These are phyloP conservation scores for Sphaerophoria taeniata DNA, from an alignment of 2,888 invertebrate species.

Conservation along the genomic window DNA sequence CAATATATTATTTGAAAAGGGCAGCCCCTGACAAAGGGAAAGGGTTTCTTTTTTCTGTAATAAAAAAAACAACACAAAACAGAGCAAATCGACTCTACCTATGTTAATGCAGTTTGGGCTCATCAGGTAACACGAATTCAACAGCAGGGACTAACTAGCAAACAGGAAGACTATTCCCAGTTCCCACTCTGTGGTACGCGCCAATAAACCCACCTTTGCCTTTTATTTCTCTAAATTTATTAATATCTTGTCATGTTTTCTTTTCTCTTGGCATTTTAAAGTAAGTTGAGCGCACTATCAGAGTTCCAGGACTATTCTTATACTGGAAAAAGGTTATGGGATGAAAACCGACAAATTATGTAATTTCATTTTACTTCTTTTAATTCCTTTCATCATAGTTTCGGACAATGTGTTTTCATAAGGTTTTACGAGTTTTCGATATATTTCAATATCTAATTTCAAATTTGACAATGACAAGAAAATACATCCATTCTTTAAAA, in stretches of 20 bases:
- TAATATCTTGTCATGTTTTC: no score
- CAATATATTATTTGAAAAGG: slow-evolving; percentile 24
- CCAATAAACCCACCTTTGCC: slow-evolving; percentile 65
- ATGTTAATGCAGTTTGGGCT: slow-evolving; percentile 35
- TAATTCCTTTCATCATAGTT: no score
- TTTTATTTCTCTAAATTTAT: slow-evolving; percentile 43
- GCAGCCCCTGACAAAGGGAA: neutral
- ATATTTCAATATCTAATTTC: no score
- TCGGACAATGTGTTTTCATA: no score
- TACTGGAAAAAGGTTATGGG: no score
- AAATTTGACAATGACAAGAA: no score
- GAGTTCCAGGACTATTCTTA: neutral
- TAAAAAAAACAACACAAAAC: slow-evolving; percentile 31
- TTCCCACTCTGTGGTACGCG: slow-evolving; percentile 56
- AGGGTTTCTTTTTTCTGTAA: slow-evolving; percentile 1
- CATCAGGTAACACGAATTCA: slow-evolving; percentile 37
- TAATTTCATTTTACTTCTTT: no score
- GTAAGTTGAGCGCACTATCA: no score
- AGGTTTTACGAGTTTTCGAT: no score
- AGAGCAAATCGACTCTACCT: slow-evolving; percentile 33
- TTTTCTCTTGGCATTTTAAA: no score
- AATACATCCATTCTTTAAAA: no score
- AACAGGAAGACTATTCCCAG: slow-evolving; percentile 62
- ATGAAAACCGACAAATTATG: no score
- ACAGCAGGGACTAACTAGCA: slow-evolving; percentile 32